phyloP scores from a whole-genome alignment of 2,888 invertebrate species.

The Eristalinus sepulchralis region DNA sequence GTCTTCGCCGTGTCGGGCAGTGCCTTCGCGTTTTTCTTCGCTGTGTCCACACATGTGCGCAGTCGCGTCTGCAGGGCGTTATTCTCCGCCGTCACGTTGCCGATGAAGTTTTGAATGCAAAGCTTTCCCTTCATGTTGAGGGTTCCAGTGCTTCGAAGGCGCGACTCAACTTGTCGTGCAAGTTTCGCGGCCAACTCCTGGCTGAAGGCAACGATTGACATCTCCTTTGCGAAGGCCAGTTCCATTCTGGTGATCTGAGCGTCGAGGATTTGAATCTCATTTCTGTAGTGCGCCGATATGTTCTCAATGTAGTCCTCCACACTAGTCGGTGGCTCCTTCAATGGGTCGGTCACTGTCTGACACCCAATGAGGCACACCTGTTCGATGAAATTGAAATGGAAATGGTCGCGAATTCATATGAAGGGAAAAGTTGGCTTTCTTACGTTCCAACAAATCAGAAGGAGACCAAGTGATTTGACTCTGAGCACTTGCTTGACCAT shows the following conservation, averaged over 20 bases:
- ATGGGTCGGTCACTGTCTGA: neutral
- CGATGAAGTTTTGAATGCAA: slow-evolving; percentile 50
- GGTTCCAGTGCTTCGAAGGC: slow-evolving; percentile 45
- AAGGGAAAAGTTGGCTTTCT: too few relatives aligned
- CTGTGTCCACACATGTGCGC: slow-evolving; percentile 42
- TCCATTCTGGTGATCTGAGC: slow-evolving; percentile 31
- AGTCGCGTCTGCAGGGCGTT: slow-evolving; percentile 38
- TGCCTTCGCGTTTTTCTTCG: slow-evolving; percentile 2
- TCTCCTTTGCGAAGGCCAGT: slow-evolving; percentile 14
- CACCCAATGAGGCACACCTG: too few relatives aligned
- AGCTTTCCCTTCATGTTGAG: slow-evolving; percentile 44
- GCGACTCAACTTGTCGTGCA: slow-evolving; percentile 44
- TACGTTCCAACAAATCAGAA: too few relatives aligned
- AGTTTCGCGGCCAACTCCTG: slow-evolving; percentile 37
- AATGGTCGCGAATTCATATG: too few relatives aligned
- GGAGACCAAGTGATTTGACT: too few relatives aligned
- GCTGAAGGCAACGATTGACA: slow-evolving; percentile 23
- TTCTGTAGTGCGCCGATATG: slow-evolving; percentile 52
- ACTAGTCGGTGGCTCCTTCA: neutral
- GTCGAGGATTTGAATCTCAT: slow-evolving; percentile 50
- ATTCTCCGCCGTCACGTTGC: slow-evolving; percentile 48
- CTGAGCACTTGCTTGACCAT: too few relatives aligned
- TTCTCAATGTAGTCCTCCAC: slow-evolving; percentile 60
- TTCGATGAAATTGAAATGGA: too few relatives aligned
- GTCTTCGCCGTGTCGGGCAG: slow-evolving; percentile 29